Base-by-base conservation (phyloP, 2,888 invertebrate species). In the Cordylochernes scorpioides region DNA sequence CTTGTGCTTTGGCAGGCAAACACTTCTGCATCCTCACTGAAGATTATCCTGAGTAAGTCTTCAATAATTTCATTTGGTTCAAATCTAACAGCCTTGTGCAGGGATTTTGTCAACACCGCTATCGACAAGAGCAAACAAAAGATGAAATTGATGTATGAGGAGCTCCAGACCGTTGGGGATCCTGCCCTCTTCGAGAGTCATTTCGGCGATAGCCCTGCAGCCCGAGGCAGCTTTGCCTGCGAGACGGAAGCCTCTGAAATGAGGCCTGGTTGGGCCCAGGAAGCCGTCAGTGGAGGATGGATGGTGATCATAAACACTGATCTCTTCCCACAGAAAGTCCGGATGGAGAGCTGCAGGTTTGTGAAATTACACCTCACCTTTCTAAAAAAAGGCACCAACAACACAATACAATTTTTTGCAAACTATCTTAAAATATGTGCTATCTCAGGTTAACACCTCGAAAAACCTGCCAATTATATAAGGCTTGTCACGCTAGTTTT, bases 301-400 rank as follows among this genome's bases (percentile, higher is more conserved):
- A 58, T 64, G 42, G 61, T 60, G 29, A 63, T 77, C 14, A 55
- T 74, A 2, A 71, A 77, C 47, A 62, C 63, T 13, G 61, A 61
- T 0, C 51, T 61, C 2, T 65, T 64, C 26, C 55, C 64, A 9
- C 78, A 78, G 51, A 70, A 68, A 12, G 63, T 74, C 25, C 60
- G 65, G 25, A 62, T 71, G 1, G 74, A 77, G 51, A 60, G 62
- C 35, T 78, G 78, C 58, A 37, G 50, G 72, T 72, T 53, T 63
- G 67, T 63, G 30, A 24, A n/a, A n/a, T n/a, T n/a, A n/a, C n/a
- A n/a, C n/a, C n/a, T n/a, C n/a, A n/a, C n/a, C n/a, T n/a, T n/a
- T n/a, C n/a, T n/a, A n/a, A n/a, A n/a, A n/a, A n/a, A n/a, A 21
- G 12, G 9, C 6, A 5, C 10, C 12, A 10, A 28, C 7, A 9